These are phyloP conservation scores for Danio jaintianensis DNA, from an alignment of 2,797 vertebrate genomes.

Conservation along the genomic window DNA sequence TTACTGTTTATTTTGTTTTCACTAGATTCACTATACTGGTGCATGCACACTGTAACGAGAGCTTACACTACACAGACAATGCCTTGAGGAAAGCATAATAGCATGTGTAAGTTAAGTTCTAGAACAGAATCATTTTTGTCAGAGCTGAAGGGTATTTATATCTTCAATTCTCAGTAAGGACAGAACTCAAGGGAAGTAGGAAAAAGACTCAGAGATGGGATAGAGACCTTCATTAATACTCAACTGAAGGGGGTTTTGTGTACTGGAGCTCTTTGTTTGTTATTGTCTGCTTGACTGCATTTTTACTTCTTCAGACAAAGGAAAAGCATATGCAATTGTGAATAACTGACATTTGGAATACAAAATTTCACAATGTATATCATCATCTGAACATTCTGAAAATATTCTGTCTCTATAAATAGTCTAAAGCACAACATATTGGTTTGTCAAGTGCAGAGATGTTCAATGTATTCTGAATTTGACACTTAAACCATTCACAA, in stretches of 20 bases:
- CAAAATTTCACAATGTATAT: background rate
- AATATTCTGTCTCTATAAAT: background rate
- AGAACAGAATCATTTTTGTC: constrained; percentile 11
- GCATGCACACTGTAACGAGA: background rate
- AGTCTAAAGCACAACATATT: too few relatives aligned
- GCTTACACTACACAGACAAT: background rate
- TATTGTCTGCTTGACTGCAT: constrained; percentile 10
- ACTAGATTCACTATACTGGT: background rate
- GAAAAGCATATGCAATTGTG: background rate
- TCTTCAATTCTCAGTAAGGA: background rate
- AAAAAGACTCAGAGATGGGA: background rate
- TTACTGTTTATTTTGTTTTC: background rate
- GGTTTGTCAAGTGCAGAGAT: too few relatives aligned
- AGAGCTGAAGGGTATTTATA: background rate
- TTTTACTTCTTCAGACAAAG: background rate
- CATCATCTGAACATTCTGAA: background rate
- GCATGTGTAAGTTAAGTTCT: background rate
- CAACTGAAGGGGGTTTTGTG: constrained; percentile 15
- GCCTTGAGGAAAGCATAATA: constrained; percentile 2
- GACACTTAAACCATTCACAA: too few relatives aligned
- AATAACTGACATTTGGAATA: background rate
- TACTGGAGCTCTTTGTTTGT: constrained; percentile 6
- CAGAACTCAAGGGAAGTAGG: background rate
- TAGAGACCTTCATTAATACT: constrained; percentile 32
- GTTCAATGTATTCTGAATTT: too few relatives aligned